Base-by-base conservation (phyloP, 2,797 vertebrate genomes). In the Silurus lanzhouensis region DNA sequence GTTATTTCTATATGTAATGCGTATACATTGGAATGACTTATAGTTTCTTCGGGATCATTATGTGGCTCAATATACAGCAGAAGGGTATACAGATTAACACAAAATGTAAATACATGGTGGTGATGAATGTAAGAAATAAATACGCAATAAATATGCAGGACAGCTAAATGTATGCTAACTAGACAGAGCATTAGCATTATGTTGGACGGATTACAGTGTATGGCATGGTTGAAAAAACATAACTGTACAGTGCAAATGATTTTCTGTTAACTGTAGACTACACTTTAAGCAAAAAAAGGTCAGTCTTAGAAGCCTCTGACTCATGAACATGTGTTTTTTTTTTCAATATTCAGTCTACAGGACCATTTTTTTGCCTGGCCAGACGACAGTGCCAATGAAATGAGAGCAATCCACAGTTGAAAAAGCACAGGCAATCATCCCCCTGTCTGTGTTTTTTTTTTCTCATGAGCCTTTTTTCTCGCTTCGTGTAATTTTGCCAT, bases 401-500 rank as follows among this genome's bases (percentile, higher is more conserved):
- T 77, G 72, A 75, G 48, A 81, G 61, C 78, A 87, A 75, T 75
- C 57, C 72, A 81, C 61, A 86, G 48, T 77, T 68, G 52, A 67
- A 67, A 87, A 87, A 74, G 76, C 85, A 83, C 58, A 79, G 52
- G 85, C 86, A 75, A 85, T 87, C 85, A 68, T 81, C 60, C 63
- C 66, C 83, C 66, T 82, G 44, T 68, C 25, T 83, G 81, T 80
- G 57, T 82, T 64, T 63, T 78, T 78, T 78, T 86, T 66, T 74
- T 84, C 70, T 85, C 87, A 80, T 87, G 48, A 63, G 66, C 20
- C 68, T 83, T 72, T 72, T 82, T 72, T 68, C 58, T 68, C 52
- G 60, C 78, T 74, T 89, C 80, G 57, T 85, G 58, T 88, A 82
- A 89, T 88, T 89, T 80, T 68, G 70, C 81, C 80, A 72, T 83